A percentile compares a stretch with the other conserved stretches of the same genome.
Conservation (phyloP, 2,113 vertebrate species). For the Delphinus delphis region DNA sequence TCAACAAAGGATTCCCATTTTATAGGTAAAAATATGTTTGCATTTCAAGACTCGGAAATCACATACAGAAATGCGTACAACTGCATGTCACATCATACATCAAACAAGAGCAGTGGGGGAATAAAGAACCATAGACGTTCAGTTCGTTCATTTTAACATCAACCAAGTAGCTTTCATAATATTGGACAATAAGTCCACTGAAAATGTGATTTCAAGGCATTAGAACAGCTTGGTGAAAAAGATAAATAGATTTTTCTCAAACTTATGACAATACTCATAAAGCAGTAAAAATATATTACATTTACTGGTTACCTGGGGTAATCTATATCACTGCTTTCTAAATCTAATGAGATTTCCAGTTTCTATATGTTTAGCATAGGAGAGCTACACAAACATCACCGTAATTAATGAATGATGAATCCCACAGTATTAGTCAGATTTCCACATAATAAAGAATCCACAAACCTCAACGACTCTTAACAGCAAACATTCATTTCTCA, state of each 20-base stretch:
- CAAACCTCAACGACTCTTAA: background rate
- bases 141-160: background rate
- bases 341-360: slow-evolving; percentile 10
- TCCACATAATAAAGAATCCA: background rate
- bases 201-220: slow-evolving; percentile 21
- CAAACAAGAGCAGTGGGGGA: background rate
- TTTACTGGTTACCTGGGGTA: slow-evolving; percentile 1
- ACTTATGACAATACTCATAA: background rate
- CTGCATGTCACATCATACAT: background rate
- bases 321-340: background rate
- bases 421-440: background rate
- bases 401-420: background rate
- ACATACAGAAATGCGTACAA: background rate
- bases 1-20: background rate
- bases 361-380: background rate
- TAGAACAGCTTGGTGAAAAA: background rate
- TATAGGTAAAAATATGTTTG: background rate
- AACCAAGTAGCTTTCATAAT: background rate
- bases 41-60: background rate
- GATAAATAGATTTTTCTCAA: background rate
- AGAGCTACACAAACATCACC: background rate
- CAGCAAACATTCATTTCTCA: background rate
- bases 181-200: background rate
- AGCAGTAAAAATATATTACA: background rate
- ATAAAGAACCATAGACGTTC: background rate